phyloP scores from a whole-genome alignment of 2,797 vertebrate species.

The Pempheris klunzingeri region DNA sequence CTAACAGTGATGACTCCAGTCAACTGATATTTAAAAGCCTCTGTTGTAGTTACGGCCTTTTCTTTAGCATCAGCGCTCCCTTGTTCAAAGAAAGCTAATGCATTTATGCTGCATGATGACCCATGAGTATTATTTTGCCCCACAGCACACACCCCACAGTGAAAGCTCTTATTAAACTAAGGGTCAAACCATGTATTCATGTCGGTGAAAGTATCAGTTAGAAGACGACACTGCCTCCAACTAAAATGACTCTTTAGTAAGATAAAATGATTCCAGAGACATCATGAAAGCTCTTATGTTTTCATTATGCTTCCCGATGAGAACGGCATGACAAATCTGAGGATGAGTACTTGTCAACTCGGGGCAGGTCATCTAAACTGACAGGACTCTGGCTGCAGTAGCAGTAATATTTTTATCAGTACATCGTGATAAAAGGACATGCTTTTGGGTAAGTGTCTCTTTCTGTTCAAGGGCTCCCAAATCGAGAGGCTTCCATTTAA shows the following conservation, averaged over 20 bases:
- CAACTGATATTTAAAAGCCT: conserved; percentile 37
- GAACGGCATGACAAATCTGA: conserved; percentile 60
- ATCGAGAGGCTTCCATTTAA: conserved; percentile 47
- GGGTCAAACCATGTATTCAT: conserved; percentile 43
- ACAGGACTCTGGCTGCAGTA: conserved; percentile 69
- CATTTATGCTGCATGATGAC: conserved; percentile 47
- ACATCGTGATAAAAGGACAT: conserved; percentile 57
- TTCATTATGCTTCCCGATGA: conserved; percentile 40
- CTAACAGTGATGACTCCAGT: conserved; percentile 9
- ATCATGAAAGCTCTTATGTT: conserved; percentile 21
- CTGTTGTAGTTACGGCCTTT: conserved; percentile 19
- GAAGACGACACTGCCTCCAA: conserved; percentile 25
- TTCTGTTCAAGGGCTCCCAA: conserved; percentile 54
- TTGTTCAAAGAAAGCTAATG: conserved; percentile 37
- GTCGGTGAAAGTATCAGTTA: conserved; percentile 36
- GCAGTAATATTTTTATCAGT: conserved; percentile 70
- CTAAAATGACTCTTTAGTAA: conserved; percentile 23
- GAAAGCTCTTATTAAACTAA: conserved; percentile 52
- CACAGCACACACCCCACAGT: conserved; percentile 44
- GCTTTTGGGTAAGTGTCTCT: conserved; percentile 62
- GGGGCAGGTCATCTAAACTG: conserved; percentile 67
- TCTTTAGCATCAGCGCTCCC: conserved; percentile 32
- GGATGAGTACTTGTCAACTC: conserved; percentile 65
- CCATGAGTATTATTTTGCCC: conserved; percentile 46
- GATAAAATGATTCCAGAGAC: conserved; percentile 20